phyloP scores from a whole-genome alignment of 2,888 invertebrate genomes.

The Megastigmus dorsalis region DNA sequence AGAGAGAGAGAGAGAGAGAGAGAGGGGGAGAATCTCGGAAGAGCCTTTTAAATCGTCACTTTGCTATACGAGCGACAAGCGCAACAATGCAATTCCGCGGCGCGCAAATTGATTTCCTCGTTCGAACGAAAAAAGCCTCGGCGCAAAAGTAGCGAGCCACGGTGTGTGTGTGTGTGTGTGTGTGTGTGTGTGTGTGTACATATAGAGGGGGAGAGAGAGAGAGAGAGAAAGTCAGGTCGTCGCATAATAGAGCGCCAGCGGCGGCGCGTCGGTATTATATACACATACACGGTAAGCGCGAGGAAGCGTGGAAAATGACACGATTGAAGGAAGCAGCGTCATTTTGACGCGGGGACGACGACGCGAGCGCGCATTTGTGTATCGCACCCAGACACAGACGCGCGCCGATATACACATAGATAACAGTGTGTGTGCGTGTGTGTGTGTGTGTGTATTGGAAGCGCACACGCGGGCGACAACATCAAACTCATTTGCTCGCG shows the following conservation, averaged over 20 bases:
- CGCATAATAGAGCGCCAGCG: slow-evolving; percentile 1
- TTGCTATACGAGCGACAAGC: slow-evolving; percentile 17
- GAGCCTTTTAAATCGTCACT: slow-evolving; percentile 46
- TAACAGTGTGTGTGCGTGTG: not conserved
- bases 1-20: not conserved
- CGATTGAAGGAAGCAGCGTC: slow-evolving; percentile 14
- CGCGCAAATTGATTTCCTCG: slow-evolving; percentile 36
- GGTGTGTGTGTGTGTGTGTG: too few species aligned
- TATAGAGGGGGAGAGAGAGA: not conserved
- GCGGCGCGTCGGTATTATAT: too few species aligned
- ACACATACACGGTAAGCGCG: too few species aligned
- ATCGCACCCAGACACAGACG: not conserved
- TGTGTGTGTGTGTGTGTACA: too few species aligned
- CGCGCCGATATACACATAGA: not conserved
- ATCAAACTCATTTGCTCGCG: slow-evolving; percentile 55
- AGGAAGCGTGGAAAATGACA: slow-evolving; percentile 6
- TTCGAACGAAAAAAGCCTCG: not conserved
- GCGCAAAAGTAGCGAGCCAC: not conserved
- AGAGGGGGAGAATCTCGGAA: not conserved
- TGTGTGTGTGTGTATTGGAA: not conserved
- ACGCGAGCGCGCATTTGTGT: not conserved
- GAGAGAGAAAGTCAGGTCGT: not conserved
- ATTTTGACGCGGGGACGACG: too few species aligned
- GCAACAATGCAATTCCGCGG: slow-evolving; percentile 22
- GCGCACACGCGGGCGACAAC: slow-evolving; percentile 1